Evolutionary conservation across 2,888 invertebrate species (phyloP).

Genomic region (Ennomos quercinarius): DNA sequence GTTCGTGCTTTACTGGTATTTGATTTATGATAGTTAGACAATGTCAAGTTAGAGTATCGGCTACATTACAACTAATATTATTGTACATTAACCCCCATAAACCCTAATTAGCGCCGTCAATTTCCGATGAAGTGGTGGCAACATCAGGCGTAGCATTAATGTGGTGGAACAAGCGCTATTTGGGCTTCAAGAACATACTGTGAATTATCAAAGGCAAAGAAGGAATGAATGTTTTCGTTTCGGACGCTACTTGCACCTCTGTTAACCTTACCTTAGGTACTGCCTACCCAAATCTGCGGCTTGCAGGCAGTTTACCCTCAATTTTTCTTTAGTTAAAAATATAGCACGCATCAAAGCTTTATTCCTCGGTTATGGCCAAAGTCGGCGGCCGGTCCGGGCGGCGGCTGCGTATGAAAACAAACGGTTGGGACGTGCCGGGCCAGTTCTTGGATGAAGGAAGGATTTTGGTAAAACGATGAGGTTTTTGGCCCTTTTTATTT

Average conservation of each 20-base stretch:
- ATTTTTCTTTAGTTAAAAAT: constrained; percentile 35
- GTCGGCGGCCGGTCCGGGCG: constrained; percentile 38
- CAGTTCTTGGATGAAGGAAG: constrained; percentile 8
- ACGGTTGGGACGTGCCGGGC: constrained; percentile 53
- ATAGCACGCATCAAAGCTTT: constrained; percentile 33
- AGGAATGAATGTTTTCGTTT: too few species aligned
- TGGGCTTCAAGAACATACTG: too few species aligned
- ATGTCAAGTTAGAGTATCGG: too few species aligned
- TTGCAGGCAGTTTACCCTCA: constrained; percentile 24
- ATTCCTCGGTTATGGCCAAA: constrained; percentile 41
- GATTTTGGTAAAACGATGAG: constrained; percentile 18
- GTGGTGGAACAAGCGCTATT: too few species aligned
- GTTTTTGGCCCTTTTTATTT: background rate
- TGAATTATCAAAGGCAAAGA: too few species aligned
- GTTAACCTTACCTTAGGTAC: constrained; percentile 4
- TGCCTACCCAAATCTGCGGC: constrained; percentile 3
- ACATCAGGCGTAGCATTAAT: too few species aligned
- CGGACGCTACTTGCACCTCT: background rate
- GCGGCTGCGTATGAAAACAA: constrained; percentile 57
- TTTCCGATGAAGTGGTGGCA: too few species aligned
- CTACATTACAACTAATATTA: too few species aligned
- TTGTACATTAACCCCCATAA: too few species aligned
- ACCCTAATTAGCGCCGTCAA: too few species aligned
- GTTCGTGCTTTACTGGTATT: too few species aligned
- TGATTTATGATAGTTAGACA: too few species aligned